Evolutionary conservation across 2,888 invertebrate species (phyloP).

Genomic region (Platypus cylindrus): DNA sequence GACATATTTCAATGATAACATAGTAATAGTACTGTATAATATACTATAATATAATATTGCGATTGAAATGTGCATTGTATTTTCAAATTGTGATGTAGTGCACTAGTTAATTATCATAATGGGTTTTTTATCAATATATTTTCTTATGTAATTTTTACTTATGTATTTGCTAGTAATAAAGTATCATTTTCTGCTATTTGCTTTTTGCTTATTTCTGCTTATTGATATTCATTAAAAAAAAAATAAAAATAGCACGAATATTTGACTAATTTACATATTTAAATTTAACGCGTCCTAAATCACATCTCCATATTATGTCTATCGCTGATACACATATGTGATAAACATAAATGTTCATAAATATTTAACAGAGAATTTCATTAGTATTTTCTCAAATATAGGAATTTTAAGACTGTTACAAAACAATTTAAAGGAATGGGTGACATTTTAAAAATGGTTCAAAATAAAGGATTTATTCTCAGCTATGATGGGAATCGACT

Average conservation of each 20-base stretch:
- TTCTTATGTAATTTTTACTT: no score
- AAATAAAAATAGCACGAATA: constrained; percentile 2
- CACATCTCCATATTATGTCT: neutral
- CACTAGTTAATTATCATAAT: no score
- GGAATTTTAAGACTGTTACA: constrained; percentile 6
- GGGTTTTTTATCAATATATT: no score
- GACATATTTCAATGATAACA: no score
- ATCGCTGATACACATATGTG: neutral
- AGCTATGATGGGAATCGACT: constrained; percentile 8
- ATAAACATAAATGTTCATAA: neutral
- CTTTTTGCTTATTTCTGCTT: constrained; percentile 7
- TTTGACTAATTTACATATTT: no score
- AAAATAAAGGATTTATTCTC: constrained; percentile 10
- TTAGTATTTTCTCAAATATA: constrained; percentile 2
- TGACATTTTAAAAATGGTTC: constrained; percentile 9
- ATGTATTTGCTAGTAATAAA: constrained; percentile 1
- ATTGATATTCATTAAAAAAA: constrained; percentile 4
- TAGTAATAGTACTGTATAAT: no score
- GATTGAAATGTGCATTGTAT: no score
- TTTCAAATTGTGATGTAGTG: no score
- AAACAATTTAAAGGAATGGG: constrained; percentile 10
- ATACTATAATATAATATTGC: no score
- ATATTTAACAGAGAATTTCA: neutral
- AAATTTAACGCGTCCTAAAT: no score
- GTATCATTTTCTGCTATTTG: neutral